These are phyloP conservation scores for Uria lomvia DNA, from an alignment of 2,113 vertebrate genomes.

Conservation along the genomic window DNA sequence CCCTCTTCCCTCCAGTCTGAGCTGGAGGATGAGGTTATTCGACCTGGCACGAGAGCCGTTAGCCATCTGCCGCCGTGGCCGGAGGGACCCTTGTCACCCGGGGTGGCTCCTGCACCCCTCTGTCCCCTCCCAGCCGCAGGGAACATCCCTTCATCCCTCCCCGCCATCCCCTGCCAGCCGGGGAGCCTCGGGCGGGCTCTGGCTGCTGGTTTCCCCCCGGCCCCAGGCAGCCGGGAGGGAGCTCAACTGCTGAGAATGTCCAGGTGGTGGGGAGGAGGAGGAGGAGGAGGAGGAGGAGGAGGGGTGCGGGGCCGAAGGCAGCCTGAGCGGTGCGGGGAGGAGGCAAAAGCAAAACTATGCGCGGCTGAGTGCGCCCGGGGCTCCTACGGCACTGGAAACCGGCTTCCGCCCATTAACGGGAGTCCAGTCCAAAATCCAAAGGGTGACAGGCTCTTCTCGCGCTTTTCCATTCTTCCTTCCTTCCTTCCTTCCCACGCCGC, in stretches of 20 bases:
- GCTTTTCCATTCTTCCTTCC: not conserved
- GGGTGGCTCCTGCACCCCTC: not conserved
- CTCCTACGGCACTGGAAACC: not conserved
- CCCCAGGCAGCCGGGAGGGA: not conserved
- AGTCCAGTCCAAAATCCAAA: not conserved
- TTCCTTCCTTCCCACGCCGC: not conserved
- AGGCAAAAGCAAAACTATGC: not conserved
- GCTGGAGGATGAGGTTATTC: not conserved
- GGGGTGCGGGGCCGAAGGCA: fast-evolving
- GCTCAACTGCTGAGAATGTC: not conserved
- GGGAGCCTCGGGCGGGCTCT: not conserved
- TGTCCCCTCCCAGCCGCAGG: not conserved
- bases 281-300: not conserved
- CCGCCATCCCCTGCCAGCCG: not conserved
- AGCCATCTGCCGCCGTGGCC: not conserved
- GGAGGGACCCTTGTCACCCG: not conserved
- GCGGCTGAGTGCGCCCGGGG: fast-evolving
- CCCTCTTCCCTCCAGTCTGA: not conserved
- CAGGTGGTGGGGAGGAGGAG: not conserved
- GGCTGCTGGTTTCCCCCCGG: not conserved
- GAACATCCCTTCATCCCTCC: not conserved
- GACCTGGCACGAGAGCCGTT: not conserved
- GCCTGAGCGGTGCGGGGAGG: fast-evolving
- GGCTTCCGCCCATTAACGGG: not conserved
- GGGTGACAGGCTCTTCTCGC: not conserved